Evolutionary conservation across 1,140 invertebrate species (phyloP).

Genomic region (Hylaeus volcanicus): DNA sequence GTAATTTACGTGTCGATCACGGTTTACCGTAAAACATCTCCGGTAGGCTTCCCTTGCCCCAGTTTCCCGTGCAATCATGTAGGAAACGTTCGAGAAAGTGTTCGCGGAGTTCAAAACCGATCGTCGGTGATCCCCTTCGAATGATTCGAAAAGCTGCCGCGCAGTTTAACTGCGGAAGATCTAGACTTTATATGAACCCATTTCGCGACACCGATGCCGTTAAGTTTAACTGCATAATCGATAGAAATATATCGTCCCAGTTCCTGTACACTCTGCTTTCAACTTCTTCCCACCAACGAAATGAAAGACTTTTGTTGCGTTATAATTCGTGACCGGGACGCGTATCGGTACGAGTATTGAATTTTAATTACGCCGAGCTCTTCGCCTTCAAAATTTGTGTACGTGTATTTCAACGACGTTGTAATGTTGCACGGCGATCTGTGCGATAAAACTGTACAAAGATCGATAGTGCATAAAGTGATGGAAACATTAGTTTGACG

Average conservation of each 20-base stretch:
- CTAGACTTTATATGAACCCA: not conserved
- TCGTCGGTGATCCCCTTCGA: not conserved
- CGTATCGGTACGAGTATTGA: no score
- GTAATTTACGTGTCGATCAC: not conserved
- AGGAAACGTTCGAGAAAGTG: not conserved
- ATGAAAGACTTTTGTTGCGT: not conserved
- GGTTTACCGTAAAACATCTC: not conserved
- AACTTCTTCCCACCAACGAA: not conserved
- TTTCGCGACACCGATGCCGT: not conserved
- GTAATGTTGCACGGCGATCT: no score
- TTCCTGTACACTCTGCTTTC: not conserved
- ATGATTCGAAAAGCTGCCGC: not conserved
- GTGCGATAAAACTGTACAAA: no score
- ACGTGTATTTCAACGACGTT: no score
- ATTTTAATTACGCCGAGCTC: not conserved
- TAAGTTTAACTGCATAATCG: slow-evolving; percentile 2
- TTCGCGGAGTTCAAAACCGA: not conserved
- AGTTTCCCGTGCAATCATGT: not conserved
- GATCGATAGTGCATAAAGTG: no score
- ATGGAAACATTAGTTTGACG: no score
- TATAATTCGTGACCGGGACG: not conserved
- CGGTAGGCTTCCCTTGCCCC: not conserved
- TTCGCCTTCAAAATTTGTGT: not conserved
- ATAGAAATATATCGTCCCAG: not conserved
- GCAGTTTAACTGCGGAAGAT: not conserved